Percentiles rank a stretch among this genome's conserved stretches.
phyloP scores from a whole-genome alignment of 2,888 invertebrate species.

The Metacarcinus magister region DNA sequence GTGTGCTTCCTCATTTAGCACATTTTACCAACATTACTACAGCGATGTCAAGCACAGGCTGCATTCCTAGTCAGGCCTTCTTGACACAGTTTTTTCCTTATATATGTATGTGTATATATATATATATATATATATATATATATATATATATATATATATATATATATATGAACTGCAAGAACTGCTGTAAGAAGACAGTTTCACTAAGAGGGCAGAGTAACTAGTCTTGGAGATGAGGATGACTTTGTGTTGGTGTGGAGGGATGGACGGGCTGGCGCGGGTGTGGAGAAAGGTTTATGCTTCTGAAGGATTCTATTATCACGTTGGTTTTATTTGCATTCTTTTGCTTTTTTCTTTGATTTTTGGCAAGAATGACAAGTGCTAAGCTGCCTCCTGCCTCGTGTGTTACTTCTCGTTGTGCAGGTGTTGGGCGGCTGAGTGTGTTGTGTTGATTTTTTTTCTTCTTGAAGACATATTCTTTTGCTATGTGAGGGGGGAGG shows the following conservation, averaged over 20 bases:
- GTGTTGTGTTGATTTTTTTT: not conserved
- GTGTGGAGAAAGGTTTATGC: not conserved
- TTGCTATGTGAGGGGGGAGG: too few species aligned
- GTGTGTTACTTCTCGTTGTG: not conserved
- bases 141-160: too few species aligned
- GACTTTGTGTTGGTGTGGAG: not conserved
- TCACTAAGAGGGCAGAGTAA: constrained; percentile 11
- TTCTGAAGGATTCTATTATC: not conserved
- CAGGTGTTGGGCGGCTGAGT: not conserved
- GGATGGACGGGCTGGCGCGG: not conserved
- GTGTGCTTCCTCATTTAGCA: too few species aligned
- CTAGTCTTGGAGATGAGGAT: not conserved
- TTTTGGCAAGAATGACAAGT: not conserved
- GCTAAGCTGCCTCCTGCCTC: not conserved
- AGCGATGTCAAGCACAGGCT: too few species aligned
- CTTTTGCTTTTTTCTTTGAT: not conserved
- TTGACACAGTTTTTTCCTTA: not conserved
- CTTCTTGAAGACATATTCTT: too few species aligned
- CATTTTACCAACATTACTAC: not conserved
- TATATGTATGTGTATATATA: too few species aligned
- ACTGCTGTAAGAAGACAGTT: constrained; percentile 10
- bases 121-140: too few species aligned
- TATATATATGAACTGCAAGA: not conserved
- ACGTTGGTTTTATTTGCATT: not conserved
- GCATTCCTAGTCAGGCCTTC: not conserved